A percentile compares a stretch with the other conserved stretches of the same genome.
Conservation (phyloP, 2,113 vertebrate species). For the Solea solea region DNA sequence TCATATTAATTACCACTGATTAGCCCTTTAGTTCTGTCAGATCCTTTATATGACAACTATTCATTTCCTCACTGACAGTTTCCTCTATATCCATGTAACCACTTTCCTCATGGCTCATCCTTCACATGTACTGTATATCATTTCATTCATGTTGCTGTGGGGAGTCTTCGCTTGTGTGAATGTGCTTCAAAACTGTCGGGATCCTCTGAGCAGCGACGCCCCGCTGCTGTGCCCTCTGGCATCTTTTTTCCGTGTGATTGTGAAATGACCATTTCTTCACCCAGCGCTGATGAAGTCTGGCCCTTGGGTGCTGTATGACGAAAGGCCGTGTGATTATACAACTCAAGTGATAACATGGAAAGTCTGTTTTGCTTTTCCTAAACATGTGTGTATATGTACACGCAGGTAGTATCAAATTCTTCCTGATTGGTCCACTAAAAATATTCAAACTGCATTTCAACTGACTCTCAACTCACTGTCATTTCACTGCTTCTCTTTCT, state of each 20-base stretch:
- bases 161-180: background rate
- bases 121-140: background rate
- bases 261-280: conserved; percentile 20
- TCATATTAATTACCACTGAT: too few species aligned
- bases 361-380: too few species aligned
- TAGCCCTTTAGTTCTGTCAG: too few species aligned
- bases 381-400: too few species aligned
- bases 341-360: background rate
- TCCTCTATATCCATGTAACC: background rate
- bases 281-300: background rate
- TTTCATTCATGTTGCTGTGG: background rate
- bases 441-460: background rate
- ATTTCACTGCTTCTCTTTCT: conserved; percentile 27
- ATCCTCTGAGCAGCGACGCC: background rate
- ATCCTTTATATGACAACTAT: too few species aligned
- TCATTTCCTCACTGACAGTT: background rate
- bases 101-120: background rate
- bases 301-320: background rate
- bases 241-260: conserved; percentile 5
- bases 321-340: background rate
- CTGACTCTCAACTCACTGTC: background rate
- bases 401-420: too few species aligned
- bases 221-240: background rate
- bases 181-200: background rate
- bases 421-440: too few species aligned